These are phyloP conservation scores for Neolamprologus cancellatus DNA, from an alignment of 2,113 vertebrate genomes.

Conservation along the genomic window DNA sequence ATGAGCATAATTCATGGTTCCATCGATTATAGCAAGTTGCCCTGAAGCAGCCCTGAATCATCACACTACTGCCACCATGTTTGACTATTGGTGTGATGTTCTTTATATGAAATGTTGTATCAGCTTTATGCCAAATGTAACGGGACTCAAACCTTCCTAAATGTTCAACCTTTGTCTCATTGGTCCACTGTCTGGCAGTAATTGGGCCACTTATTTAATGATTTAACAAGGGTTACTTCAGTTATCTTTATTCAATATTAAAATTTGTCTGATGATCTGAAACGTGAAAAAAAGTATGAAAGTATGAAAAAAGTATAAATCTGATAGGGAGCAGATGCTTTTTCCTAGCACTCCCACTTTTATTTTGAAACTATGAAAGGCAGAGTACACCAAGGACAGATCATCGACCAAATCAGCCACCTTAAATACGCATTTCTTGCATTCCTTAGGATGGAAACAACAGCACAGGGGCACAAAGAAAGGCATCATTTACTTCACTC, in stretches of 20 bases:
- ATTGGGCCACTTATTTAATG: background rate
- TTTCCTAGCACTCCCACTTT: background rate
- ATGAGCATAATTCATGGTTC: background rate
- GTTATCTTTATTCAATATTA: background rate
- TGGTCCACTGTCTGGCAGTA: background rate
- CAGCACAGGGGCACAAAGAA: background rate
- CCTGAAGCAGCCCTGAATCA: background rate
- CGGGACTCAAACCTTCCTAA: background rate
- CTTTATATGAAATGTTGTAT: background rate
- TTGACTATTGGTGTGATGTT: background rate
- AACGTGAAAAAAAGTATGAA: background rate
- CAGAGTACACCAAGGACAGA: background rate
- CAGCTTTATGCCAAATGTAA: background rate
- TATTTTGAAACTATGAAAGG: background rate
- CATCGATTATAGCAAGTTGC: background rate
- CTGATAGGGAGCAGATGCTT: background rate
- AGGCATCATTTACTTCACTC: background rate
- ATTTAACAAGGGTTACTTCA: background rate
- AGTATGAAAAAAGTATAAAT: background rate
- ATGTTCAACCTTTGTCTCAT: background rate
- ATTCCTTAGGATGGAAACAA: background rate
- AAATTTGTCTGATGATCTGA: background rate
- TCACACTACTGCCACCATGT: background rate
- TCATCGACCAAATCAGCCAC: background rate
- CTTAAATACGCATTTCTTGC: background rate